Conservation (phyloP, 2,113 vertebrate species). For the Rhabdornis inornatus region DNA sequence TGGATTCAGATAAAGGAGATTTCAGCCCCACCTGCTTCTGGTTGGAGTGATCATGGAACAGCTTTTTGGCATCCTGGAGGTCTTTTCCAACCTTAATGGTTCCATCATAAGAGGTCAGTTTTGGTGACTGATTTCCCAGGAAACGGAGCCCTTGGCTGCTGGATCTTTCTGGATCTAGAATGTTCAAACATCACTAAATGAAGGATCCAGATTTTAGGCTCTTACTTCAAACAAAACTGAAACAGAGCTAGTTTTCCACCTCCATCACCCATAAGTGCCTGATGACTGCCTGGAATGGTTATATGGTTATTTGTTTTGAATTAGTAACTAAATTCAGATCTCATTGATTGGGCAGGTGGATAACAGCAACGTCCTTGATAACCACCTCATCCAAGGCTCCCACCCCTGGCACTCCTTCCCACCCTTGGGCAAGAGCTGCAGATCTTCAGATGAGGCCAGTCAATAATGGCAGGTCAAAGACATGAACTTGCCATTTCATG, state of each 20-base stretch:
- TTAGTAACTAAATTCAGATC: not conserved
- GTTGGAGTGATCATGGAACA: not conserved
- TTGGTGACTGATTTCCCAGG: not conserved
- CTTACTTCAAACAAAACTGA: not conserved
- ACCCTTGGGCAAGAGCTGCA: not conserved
- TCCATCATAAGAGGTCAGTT: not conserved
- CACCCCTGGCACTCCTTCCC: not conserved
- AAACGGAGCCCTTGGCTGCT: not conserved
- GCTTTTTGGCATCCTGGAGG: not conserved
- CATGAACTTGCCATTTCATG: not conserved
- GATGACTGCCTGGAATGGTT: not conserved
- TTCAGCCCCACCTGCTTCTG: not conserved
- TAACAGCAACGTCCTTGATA: not conserved
- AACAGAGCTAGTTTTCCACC: not conserved
- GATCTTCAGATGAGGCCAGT: not conserved
- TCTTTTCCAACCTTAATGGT: not conserved
- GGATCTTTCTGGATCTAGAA: not conserved
- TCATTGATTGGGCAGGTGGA: not conserved
- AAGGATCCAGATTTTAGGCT: not conserved
- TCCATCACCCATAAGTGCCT: not conserved
- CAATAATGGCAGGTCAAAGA: not conserved
- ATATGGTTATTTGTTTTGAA: not conserved
- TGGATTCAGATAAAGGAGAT: not conserved
- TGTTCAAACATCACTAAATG: accelerated
- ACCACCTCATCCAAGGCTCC: not conserved